Conservation (phyloP, 2,888 invertebrate genomes). For the Hoplodrina ambigua region DNA sequence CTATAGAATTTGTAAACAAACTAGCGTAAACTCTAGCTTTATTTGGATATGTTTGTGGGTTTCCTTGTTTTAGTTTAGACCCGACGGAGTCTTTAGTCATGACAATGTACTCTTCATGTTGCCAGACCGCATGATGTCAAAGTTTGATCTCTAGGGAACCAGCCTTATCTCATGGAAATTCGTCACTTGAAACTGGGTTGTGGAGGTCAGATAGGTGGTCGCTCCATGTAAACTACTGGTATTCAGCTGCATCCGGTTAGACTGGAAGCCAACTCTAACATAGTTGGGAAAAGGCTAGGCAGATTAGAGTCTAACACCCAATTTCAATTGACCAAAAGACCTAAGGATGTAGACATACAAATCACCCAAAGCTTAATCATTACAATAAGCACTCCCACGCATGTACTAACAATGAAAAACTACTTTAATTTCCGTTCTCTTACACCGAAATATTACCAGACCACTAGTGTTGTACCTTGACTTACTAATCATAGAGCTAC, state of each 20-base stretch:
- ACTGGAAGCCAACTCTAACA: no score
- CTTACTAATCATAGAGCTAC: slow-evolving; percentile 15
- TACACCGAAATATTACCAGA: slow-evolving; percentile 18
- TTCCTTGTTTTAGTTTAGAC: slow-evolving; percentile 1
- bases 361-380: slow-evolving; percentile 1
- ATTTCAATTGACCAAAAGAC: background rate
- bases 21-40: background rate
- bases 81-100: background rate
- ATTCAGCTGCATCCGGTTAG: no score
- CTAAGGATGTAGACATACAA: background rate
- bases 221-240: no score
- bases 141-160: slow-evolving; percentile 4
- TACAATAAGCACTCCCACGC: background rate
- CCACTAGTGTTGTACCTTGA: slow-evolving; percentile 19
- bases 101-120: slow-evolving; percentile 3
- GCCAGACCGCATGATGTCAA: slow-evolving; percentile 7
- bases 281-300: no score
- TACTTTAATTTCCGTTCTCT: slow-evolving; percentile 42
- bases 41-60: slow-evolving; percentile 24
- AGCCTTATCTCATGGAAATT: background rate
- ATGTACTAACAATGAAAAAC: slow-evolving; percentile 20
- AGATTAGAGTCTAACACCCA: no score
- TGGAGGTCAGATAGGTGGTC: no score
- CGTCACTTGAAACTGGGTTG: background rate
- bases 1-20: slow-evolving; percentile 11